Conservation (phyloP, 2,888 invertebrate species). For the Sesamia inferens region DNA sequence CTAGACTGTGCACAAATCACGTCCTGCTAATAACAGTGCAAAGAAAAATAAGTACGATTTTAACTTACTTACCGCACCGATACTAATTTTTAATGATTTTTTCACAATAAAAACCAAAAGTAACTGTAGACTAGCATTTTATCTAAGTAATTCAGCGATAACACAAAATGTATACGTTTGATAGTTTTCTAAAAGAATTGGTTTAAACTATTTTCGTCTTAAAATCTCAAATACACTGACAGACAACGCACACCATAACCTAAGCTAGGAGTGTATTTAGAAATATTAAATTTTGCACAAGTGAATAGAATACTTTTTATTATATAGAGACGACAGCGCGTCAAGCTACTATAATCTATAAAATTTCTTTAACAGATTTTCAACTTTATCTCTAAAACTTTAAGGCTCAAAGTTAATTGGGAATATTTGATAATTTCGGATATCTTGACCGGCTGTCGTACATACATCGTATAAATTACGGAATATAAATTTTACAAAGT, state of each 20-base stretch:
- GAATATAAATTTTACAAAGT: too few species aligned
- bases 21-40: slow-evolving; percentile 12
- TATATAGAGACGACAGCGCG: too few species aligned
- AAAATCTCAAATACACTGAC: not conserved
- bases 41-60: slow-evolving; percentile 19
- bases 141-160: not conserved
- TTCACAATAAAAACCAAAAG: not conserved
- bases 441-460: too few species aligned
- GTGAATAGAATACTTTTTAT: too few species aligned
- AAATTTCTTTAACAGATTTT: too few species aligned
- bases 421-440: too few species aligned
- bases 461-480: too few species aligned
- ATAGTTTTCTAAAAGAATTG: slow-evolving; percentile 1
- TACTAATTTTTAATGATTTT: not conserved
- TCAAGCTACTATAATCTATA: too few species aligned
- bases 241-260: not conserved
- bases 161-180: not conserved
- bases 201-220: not conserved
- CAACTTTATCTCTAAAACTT: too few species aligned
- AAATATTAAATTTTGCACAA: not conserved
- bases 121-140: not conserved
- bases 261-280: too few species aligned
- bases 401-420: too few species aligned
- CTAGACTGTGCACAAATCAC: slow-evolving; percentile 30
- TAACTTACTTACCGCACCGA: slow-evolving; percentile 15